Conservation (phyloP, 1,140 invertebrate species). For the Anoplophora glabripennis region DNA sequence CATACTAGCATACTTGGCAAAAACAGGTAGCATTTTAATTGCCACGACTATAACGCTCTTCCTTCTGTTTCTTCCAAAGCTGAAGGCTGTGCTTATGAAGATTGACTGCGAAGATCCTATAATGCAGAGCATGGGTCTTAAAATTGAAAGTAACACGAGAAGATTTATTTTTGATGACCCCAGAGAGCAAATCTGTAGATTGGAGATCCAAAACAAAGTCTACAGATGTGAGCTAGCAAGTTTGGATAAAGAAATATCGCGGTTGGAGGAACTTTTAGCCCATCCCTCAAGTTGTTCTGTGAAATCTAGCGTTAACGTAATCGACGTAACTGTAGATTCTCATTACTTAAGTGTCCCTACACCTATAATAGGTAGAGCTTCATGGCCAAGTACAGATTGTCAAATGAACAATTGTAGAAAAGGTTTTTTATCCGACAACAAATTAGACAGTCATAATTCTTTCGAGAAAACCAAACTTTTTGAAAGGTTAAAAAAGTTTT, state of each 20-base stretch:
- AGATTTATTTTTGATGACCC: slow-evolving; percentile 69
- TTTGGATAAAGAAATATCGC: slow-evolving; percentile 74
- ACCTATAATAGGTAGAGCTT: too few species aligned
- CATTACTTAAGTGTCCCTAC: too few species aligned
- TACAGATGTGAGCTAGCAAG: slow-evolving; percentile 80
- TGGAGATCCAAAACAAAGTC: slow-evolving; percentile 87
- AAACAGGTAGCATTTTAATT: slow-evolving; percentile 76
- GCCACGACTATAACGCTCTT: slow-evolving; percentile 84
- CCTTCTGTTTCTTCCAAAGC: slow-evolving; percentile 83
- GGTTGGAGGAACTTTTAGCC: slow-evolving; percentile 57
- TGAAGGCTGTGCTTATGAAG: slow-evolving; percentile 55
- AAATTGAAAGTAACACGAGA: slow-evolving; percentile 84
- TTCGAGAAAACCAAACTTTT: too few species aligned
- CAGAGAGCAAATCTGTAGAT: slow-evolving; percentile 77
- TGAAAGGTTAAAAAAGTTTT: too few species aligned
- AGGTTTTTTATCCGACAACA: too few species aligned
- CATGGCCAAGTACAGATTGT: too few species aligned
- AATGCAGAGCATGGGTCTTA: slow-evolving; percentile 82
- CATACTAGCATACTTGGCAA: slow-evolving; percentile 79
- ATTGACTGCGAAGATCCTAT: slow-evolving; percentile 72
- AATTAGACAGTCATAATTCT: too few species aligned
- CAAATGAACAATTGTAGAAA: too few species aligned
- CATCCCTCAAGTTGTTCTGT: too few species aligned
- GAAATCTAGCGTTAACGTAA: too few species aligned
- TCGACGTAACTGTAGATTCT: too few species aligned